Percentiles rank a stretch among this genome's conserved stretches.
Evolutionary conservation across 2,113 vertebrate genomes (phyloP).

Genomic region (Salvelinus sp.): DNA sequence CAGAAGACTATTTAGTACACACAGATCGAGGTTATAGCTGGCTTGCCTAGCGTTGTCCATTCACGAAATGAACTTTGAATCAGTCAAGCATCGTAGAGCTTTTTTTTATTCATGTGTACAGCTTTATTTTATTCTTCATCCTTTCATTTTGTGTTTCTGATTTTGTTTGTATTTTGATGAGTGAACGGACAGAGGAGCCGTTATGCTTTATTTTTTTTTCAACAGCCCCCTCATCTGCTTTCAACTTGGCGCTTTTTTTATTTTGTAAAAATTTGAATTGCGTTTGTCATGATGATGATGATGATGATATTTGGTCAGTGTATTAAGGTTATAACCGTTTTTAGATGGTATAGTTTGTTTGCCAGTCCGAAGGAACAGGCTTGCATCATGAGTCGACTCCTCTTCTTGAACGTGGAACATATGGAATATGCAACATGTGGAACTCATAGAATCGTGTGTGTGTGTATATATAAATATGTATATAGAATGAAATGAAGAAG

Average conservation of each 20-base stretch:
- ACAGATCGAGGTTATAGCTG: background rate
- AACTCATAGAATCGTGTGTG: slow-evolving; percentile 56
- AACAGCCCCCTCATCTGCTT: background rate
- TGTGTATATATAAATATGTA: slow-evolving; percentile 66
- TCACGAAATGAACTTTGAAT: slow-evolving; percentile 40
- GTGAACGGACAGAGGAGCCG: slow-evolving; percentile 15
- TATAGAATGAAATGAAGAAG: slow-evolving; percentile 58
- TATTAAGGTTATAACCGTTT: slow-evolving; percentile 61
- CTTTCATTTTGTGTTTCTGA: slow-evolving; percentile 43
- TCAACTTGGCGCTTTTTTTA: slow-evolving; percentile 41
- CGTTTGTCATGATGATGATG: slow-evolving; percentile 32
- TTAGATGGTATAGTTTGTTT: slow-evolving; percentile 47
- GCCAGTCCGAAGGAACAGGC: slow-evolving; percentile 61
- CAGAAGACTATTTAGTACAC: slow-evolving; percentile 27
- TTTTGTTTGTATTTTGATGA: slow-evolving; percentile 48
- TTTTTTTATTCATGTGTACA: slow-evolving; percentile 53
- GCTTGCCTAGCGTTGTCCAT: slow-evolving; percentile 14
- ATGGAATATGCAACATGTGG: slow-evolving; percentile 26
- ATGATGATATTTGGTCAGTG: slow-evolving; percentile 29
- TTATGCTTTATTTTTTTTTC: slow-evolving; percentile 46
- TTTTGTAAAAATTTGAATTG: slow-evolving; percentile 47
- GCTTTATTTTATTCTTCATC: slow-evolving; percentile 3
- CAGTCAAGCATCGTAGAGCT: slow-evolving; percentile 52
- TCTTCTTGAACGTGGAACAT: slow-evolving; percentile 16
- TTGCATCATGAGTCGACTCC: slow-evolving; percentile 28